phyloP scores from a whole-genome alignment of 2,797 vertebrate genomes.

The Spea hammondii region DNA sequence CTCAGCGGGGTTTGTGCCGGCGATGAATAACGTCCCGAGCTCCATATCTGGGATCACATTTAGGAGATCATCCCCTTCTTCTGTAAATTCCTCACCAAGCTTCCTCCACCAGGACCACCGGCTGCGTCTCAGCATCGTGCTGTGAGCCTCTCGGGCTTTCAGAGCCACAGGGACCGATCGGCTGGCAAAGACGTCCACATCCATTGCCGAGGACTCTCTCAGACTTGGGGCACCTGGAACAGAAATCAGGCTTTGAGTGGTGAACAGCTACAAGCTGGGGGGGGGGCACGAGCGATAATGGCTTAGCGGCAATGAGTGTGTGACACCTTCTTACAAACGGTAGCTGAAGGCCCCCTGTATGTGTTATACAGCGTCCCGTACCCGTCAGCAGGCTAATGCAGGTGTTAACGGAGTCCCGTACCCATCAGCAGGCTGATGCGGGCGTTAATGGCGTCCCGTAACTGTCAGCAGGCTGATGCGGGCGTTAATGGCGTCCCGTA shows the following conservation, averaged over 20 bases:
- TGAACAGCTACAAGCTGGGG: neutral
- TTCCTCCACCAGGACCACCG: slow-evolving; percentile 87
- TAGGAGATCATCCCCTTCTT: slow-evolving; percentile 61
- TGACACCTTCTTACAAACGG: too few relatives aligned
- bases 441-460: too few relatives aligned
- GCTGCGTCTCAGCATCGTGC: slow-evolving; percentile 70
- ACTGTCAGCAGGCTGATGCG: too few relatives aligned
- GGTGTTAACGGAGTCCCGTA: slow-evolving; percentile 71
- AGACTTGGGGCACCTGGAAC: slow-evolving; percentile 80
- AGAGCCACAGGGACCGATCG: slow-evolving; percentile 75
- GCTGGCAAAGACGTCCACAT: slow-evolving; percentile 74
- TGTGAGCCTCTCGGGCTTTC: slow-evolving; percentile 80
- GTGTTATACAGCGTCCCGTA: slow-evolving; percentile 77
- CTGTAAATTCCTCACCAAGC: slow-evolving; percentile 69
- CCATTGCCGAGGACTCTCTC: slow-evolving; percentile 64
- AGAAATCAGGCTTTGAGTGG: neutral
- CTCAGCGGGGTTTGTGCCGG: slow-evolving; percentile 63
- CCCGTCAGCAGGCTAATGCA: slow-evolving; percentile 80
- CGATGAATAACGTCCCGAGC: slow-evolving; percentile 75
- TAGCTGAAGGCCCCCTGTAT: too few relatives aligned
- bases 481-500: too few relatives aligned
- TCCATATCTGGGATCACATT: slow-evolving; percentile 70
- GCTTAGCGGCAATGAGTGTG: too few relatives aligned
- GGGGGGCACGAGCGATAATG: too few relatives aligned
- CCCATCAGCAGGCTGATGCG: slow-evolving; percentile 80